Evolutionary conservation across 2,797 vertebrate genomes (phyloP), one percentile per base, ranked within the genome.

Genomic region (Parambassis ranga): DNA sequence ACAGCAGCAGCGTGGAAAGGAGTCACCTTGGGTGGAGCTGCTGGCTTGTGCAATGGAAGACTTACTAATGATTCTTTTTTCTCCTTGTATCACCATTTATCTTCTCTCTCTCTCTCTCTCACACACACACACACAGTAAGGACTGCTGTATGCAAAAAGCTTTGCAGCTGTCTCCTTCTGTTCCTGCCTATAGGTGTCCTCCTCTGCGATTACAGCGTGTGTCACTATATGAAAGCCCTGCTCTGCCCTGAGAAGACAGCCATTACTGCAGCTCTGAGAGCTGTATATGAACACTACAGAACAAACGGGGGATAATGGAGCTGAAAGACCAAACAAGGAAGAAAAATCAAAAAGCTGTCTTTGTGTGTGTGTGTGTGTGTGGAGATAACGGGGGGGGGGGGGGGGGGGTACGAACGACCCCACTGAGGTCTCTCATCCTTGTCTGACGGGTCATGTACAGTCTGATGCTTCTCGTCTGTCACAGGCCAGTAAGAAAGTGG

Each of bases 11-110:
- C 15, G 6, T n/a, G 46, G 38, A 67, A 55, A 65, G 49, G 58
- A 86, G 76, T 81, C 78, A 86, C 79, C 85, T 82, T 85, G 84
- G 71, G 75, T 48, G 75, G 75, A 66, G 76, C 65, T n/a, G 4
- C 11, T 56, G 43, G 62, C 46, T 71, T 63, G 64, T 65, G 42
- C 15, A 42, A 43, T 26, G 3, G 56, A 62, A 76, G 57, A 72
- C 62, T 57, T 31, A 24, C 47, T 71, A 71, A 81, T 65, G 60
- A 65, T 26, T 48, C 13, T 53, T 64, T 43, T 44, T 52, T 55
- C 50, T 18, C 14, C 63, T 35, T 57, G 15, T 39, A 64, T 50
- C 43, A 19, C 47, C 57, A 48, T 58, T 72, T 65, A 72, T 49
- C 32, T 52, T 68, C 58, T 39, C 43, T 1, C 13, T 13, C 36